These are phyloP conservation scores for Zoanthus sociatus DNA, from an alignment of 92 coral and sea anemone genomes.

Conservation along the genomic window DNA sequence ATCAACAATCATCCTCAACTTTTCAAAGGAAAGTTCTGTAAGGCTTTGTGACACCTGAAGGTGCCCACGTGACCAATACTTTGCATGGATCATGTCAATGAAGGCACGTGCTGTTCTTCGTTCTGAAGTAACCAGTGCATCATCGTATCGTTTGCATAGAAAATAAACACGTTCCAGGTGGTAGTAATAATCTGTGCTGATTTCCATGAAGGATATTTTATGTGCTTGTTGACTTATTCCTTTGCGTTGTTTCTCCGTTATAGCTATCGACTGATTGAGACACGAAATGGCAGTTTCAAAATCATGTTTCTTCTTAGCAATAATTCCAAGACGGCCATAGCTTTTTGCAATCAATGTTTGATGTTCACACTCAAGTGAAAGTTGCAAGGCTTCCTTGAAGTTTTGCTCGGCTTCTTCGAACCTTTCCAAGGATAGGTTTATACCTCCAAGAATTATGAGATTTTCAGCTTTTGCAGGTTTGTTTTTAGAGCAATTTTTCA, in stretches of 20 bases:
- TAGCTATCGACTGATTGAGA: background rate
- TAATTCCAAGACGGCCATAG: too few species aligned
- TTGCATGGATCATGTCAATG: too few species aligned
- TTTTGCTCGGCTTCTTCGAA: background rate
- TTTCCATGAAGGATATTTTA: background rate
- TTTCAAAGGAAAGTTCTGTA: too few species aligned
- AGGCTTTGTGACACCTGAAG: too few species aligned
- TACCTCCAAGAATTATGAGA: background rate
- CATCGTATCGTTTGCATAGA: background rate
- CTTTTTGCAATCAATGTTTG: background rate
- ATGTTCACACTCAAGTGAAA: background rate
- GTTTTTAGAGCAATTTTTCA: too few species aligned
- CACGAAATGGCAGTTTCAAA: too few species aligned
- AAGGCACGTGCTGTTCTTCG: too few species aligned
- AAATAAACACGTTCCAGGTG: slow-evolving; percentile 17
- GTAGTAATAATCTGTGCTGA: background rate
- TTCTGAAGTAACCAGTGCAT: too few species aligned
- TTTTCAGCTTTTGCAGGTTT: too few species aligned
- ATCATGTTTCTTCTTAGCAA: background rate
- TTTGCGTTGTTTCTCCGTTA: slow-evolving; percentile 1
- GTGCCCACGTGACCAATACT: too few species aligned
- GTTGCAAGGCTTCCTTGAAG: too few species aligned
- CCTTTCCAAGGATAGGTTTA: background rate
- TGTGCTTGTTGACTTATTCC: background rate
- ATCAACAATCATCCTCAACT: too few species aligned